Evolutionary conservation across 1,140 invertebrate species (phyloP).

Genomic region (Protaetia brevitarsis): DNA sequence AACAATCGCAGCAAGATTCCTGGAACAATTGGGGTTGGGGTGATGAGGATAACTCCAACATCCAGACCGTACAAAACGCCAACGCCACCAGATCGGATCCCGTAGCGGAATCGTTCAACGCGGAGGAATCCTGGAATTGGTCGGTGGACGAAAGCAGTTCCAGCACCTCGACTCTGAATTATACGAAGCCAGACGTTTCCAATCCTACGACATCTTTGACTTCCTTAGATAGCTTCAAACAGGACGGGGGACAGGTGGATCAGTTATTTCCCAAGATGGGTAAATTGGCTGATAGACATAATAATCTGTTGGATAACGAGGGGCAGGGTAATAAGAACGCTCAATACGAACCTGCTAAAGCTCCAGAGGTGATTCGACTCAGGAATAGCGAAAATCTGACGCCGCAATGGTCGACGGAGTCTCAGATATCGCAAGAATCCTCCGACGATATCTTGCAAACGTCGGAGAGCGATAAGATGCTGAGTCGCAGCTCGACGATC

Average conservation of each 20-base stretch:
- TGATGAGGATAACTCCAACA: conserved; percentile 47
- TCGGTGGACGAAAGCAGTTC: conserved; percentile 33
- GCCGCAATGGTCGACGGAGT: conserved; percentile 61
- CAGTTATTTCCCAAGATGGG: conserved; percentile 28
- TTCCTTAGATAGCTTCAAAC: not conserved
- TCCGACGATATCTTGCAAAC: conserved; percentile 56
- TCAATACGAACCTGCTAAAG: not conserved
- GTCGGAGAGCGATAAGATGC: conserved; percentile 55
- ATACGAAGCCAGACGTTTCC: not conserved
- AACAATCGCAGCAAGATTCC: conserved; percentile 30
- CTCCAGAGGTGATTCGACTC: conserved; percentile 22
- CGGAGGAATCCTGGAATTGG: conserved; percentile 50
- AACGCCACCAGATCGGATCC: not conserved
- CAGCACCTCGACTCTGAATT: not conserved
- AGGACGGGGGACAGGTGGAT: not conserved
- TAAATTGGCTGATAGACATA: conserved; percentile 18
- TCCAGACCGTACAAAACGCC: conserved; percentile 28
- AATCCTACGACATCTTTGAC: not conserved
- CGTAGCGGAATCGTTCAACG: conserved; percentile 48
- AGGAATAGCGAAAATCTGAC: conserved; percentile 49
- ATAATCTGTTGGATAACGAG: not conserved
- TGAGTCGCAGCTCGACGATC: conserved; percentile 54
- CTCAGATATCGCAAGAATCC: conserved; percentile 59
- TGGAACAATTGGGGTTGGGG: conserved; percentile 47
- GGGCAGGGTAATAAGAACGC: not conserved